Evolutionary conservation across 2,113 vertebrate species (phyloP), one percentile per base, ranked within the genome.

Genomic region (Rhinoderma darwinii): DNA sequence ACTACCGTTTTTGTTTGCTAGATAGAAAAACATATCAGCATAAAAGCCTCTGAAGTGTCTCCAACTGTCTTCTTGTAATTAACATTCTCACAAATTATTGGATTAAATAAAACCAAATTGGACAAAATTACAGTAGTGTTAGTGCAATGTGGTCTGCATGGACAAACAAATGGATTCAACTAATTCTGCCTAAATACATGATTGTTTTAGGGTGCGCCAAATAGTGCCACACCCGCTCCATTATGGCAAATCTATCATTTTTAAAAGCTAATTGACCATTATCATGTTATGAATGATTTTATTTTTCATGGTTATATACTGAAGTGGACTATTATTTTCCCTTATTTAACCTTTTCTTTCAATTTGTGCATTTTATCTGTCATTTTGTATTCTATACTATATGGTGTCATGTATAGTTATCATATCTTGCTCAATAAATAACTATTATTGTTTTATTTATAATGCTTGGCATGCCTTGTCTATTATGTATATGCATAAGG

Each of bases 201-300:
- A 72, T 72, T 1, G 22, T 70, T 70, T 72, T 41, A 35, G 68
- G 35, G 68, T 72, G 68, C 22, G 68, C 35, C 68, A 72, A 70
- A 70, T 9, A 39, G 66, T 70, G 66, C 66, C 39, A 35, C 68
- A 41, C 68, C 37, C 20, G 39, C 8, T 72, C 68, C 68, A 41
- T 72, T 72, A 72, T 72, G 68, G 10, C 17, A 72, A 20, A 72
- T 72, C 41, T 25, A 41, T 72, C 68, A 25, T 72, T 22, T 10
- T 18, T 39, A 72, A 72, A 72, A 25, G 4, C 68, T 72, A 72
- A 72, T 72, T 72, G 68, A 72, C 68, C 68, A 72, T 72, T 72
- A 72, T 72, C 8, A 12, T 41, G 41, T 72, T 41, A 41, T 25
- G 35, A 72, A 41, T 39, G 2, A 72, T 20, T 72, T 72, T 72